A percentile compares a stretch with the other conserved stretches of the same genome.
phyloP scores from a whole-genome alignment of 2,888 invertebrate species.

The Stomorhina lunata region DNA sequence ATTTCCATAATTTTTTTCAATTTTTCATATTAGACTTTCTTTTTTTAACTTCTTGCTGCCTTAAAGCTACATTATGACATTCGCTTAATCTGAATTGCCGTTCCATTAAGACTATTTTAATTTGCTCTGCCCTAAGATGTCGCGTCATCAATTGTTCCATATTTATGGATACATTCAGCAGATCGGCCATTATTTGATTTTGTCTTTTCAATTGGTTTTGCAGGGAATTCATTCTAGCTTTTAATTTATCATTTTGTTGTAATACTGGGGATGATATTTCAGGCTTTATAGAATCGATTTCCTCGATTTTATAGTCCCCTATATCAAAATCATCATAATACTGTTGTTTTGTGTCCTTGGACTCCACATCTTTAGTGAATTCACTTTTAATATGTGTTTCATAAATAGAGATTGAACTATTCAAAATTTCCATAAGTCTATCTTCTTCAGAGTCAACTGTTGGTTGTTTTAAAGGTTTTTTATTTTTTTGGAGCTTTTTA shows the following conservation, averaged over 20 bases:
- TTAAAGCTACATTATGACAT: constrained; percentile 24
- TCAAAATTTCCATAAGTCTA: constrained; percentile 49
- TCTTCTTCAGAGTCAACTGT: constrained; percentile 53
- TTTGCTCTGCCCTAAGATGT: constrained; percentile 36
- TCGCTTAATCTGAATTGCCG: constrained; percentile 29
- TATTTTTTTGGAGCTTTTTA: constrained; percentile 15
- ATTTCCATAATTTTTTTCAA: neutral
- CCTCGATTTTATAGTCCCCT: neutral
- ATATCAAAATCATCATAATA: constrained; percentile 9
- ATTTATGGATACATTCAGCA: constrained; percentile 13
- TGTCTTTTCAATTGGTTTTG: constrained; percentile 39
- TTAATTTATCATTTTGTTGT: constrained; percentile 14
- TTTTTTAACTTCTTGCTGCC: constrained; percentile 21
- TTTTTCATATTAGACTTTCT: no score
- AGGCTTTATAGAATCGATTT: neutral
- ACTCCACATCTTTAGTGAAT: neutral
- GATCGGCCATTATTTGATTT: constrained; percentile 26
- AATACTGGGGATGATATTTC: neutral
- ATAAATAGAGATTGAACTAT: constrained; percentile 54
- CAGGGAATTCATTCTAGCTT: constrained; percentile 4
- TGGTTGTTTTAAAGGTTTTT: constrained; percentile 20
- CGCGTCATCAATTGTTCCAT: constrained; percentile 39
- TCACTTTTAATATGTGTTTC: constrained; percentile 14
- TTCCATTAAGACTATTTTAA: constrained; percentile 38
- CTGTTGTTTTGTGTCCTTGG: neutral